A percentile compares a stretch with the other conserved stretches of the same genome.
phyloP scores from a whole-genome alignment of 2,888 invertebrate species.

The Drosophila paracracens region DNA sequence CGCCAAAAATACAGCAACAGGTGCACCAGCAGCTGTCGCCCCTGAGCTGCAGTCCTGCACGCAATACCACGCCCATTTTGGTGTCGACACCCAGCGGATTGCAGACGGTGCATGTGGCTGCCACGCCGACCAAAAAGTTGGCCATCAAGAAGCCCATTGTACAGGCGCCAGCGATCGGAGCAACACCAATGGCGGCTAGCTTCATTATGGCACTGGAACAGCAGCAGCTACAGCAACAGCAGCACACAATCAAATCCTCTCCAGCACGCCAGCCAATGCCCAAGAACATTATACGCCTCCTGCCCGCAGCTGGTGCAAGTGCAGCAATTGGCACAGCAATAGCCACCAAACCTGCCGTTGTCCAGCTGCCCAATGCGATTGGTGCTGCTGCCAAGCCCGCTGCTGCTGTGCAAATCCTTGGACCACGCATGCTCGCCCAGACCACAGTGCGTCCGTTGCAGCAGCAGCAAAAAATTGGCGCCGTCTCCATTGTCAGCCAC shows the following conservation, averaged over 20 bases:
- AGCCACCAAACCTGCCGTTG: slow-evolving; percentile 39
- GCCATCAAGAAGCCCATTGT: slow-evolving; percentile 81
- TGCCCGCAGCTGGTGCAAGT: slow-evolving; percentile 51
- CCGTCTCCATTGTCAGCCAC: slow-evolving; percentile 64
- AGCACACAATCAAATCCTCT: slow-evolving; percentile 28
- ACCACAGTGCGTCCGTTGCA: slow-evolving; percentile 66
- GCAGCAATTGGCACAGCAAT: slow-evolving; percentile 9
- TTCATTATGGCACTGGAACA: slow-evolving; percentile 49
- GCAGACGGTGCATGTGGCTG: slow-evolving; percentile 84
- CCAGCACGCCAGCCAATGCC: slow-evolving; percentile 57
- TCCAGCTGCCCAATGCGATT: slow-evolving; percentile 34
- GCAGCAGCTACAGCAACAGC: slow-evolving; percentile 25
- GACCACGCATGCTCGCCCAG: slow-evolving; percentile 72
- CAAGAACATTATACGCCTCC: slow-evolving; percentile 76
- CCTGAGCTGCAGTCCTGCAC: slow-evolving; percentile 42
- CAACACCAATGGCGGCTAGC: slow-evolving; percentile 28
- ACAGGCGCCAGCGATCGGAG: slow-evolving; percentile 12
- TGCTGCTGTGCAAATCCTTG: slow-evolving; percentile 66
- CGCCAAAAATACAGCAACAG: slow-evolving; percentile 31
- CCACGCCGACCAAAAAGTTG: slow-evolving; percentile 73
- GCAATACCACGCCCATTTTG: slow-evolving; percentile 80
- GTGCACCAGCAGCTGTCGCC: slow-evolving; percentile 16
- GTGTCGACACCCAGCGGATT: slow-evolving; percentile 83
- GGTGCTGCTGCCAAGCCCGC: slow-evolving; percentile 28
- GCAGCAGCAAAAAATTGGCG: slow-evolving; percentile 72